phyloP scores from a whole-genome alignment of 2,797 vertebrate genomes.

The Dendrocincla fuliginosa region DNA sequence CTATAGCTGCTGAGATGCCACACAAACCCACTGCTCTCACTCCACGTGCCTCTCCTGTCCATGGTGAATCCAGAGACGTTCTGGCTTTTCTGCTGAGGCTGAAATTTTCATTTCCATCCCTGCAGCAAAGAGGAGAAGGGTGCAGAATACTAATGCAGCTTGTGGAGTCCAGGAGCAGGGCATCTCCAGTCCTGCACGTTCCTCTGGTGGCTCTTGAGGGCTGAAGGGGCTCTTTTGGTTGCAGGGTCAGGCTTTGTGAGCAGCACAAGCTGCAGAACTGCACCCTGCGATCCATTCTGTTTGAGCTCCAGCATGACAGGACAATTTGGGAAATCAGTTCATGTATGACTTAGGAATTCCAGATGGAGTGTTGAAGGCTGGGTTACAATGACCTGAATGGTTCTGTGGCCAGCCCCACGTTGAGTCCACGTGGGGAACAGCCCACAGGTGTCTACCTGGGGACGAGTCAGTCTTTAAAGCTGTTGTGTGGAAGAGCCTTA shows the following conservation, averaged over 20 bases:
- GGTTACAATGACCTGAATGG: not conserved
- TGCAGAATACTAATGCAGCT: not conserved
- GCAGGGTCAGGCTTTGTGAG: not conserved
- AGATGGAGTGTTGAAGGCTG: not conserved
- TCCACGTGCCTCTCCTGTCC: not conserved
- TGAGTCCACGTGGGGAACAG: not conserved
- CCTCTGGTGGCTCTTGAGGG: not conserved
- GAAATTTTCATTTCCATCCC: not conserved
- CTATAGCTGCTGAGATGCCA: not conserved
- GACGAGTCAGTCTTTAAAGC: not conserved
- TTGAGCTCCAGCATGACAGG: not conserved
- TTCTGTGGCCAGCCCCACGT: not conserved
- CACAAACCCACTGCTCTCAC: not conserved
- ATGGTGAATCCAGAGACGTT: not conserved
- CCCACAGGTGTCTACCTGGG: rapidly evolving
- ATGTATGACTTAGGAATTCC: not conserved
- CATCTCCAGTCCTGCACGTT: not conserved
- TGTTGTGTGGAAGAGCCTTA: not conserved
- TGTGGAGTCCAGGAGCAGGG: not conserved
- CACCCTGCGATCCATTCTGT: not conserved
- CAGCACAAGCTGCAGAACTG: not conserved
- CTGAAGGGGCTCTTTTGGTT: not conserved
- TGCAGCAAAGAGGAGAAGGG: not conserved
- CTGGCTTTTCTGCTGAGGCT: not conserved
- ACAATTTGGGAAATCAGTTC: not conserved